Conservation (phyloP, 2,113 vertebrate genomes). For the Neodontobutis hainanensis region DNA sequence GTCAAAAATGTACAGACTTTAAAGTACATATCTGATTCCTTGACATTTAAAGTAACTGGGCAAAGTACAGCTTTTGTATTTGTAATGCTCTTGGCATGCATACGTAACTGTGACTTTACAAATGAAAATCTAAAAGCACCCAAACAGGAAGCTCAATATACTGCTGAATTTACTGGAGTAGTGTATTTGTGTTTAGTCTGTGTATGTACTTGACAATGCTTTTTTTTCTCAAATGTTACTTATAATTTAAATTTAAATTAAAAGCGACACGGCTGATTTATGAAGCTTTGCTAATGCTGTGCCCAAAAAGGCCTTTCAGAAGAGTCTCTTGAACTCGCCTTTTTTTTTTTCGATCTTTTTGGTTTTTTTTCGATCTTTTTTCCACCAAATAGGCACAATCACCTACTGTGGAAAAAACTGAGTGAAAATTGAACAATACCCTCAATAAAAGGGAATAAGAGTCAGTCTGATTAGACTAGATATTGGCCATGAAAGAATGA, state of each 20-base stretch:
- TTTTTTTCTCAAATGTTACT: neutral
- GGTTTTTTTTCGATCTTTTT: no score
- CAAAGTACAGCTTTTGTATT: slow-evolving; percentile 30
- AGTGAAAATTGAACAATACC: slow-evolving; percentile 7
- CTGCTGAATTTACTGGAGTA: neutral
- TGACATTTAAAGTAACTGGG: neutral
- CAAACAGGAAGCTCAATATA: slow-evolving; percentile 38
- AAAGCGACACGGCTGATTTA: neutral
- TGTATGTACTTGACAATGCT: neutral
- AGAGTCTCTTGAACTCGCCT: no score
- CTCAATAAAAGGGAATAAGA: slow-evolving; percentile 9
- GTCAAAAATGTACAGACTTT: slow-evolving; percentile 46
- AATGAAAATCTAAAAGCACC: slow-evolving; percentile 37
- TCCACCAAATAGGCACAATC: slow-evolving; percentile 8
- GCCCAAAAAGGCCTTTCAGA: neutral
- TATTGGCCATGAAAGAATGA: slow-evolving; percentile 10
- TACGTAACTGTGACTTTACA: slow-evolving; percentile 41
- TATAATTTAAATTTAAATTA: slow-evolving; percentile 8
- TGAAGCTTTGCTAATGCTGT: neutral
- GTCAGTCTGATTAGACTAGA: slow-evolving; percentile 2
- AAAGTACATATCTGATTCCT: slow-evolving; percentile 29
- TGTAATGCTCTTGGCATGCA: slow-evolving; percentile 36
- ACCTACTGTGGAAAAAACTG: slow-evolving; percentile 5
- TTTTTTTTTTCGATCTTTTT: no score
- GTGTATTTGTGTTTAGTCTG: slow-evolving; percentile 11